Conservation (phyloP, 2,113 vertebrate species). For the Etia nguti region DNA sequence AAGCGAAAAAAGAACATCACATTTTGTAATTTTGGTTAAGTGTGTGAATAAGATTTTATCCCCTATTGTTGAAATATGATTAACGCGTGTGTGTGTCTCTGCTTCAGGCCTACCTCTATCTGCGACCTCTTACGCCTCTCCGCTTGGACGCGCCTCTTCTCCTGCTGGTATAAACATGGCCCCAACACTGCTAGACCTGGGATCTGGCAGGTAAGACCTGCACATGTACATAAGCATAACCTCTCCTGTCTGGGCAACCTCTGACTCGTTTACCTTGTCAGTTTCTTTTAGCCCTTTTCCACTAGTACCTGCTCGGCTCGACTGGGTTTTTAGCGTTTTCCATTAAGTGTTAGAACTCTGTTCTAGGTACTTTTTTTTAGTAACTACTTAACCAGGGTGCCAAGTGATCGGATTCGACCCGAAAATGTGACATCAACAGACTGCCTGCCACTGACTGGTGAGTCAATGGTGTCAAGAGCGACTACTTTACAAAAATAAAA, state of each 20-base stretch:
- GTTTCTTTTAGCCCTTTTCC: background rate
- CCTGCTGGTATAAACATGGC: constrained; percentile 75
- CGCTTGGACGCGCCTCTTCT: constrained; percentile 53
- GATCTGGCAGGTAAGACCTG: constrained; percentile 86
- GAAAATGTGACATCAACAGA: background rate
- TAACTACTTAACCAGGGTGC: background rate
- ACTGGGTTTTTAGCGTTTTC: background rate
- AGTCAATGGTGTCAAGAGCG: rapidly evolving
- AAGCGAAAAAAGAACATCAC: background rate
- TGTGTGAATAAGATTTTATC: background rate
- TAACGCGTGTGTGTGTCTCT: background rate
- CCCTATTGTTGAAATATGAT: background rate
- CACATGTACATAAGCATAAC: background rate
- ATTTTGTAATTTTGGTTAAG: background rate
- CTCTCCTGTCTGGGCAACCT: background rate
- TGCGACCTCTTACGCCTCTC: constrained; percentile 46
- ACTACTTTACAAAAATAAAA: background rate
- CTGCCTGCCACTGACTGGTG: background rate
- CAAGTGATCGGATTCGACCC: background rate
- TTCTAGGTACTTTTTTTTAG: background rate
- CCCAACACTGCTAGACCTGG: constrained; percentile 85
- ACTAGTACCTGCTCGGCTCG: background rate
- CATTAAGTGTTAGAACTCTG: background rate
- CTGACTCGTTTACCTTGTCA: background rate
- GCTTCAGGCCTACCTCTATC: constrained; percentile 52